These are phyloP conservation scores for Agrilus planipennis DNA, from an alignment of 1,140 invertebrate genomes.

Conservation along the genomic window DNA sequence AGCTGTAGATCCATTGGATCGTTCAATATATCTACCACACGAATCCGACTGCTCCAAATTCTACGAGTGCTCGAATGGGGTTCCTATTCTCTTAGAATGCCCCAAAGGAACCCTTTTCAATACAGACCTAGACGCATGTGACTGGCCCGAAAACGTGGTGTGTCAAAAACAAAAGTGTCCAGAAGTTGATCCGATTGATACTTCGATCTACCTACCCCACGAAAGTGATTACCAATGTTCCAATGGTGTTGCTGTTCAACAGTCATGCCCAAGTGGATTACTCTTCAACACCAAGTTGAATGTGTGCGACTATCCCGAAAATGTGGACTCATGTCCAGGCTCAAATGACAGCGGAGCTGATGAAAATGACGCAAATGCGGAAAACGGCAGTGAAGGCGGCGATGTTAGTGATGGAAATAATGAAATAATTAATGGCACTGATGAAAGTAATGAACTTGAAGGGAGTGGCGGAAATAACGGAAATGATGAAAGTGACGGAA, in stretches of 20 bases:
- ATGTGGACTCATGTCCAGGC: too few relatives aligned
- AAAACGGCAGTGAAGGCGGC: not conserved
- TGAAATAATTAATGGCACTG: too few relatives aligned
- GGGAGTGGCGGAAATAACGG: not conserved
- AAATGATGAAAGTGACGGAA: too few relatives aligned
- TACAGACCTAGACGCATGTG: not conserved
- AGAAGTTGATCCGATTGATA: too few relatives aligned
- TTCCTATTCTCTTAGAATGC: not conserved
- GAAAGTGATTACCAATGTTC: conserved; percentile 40
- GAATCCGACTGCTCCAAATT: conserved; percentile 6
- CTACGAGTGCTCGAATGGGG: conserved; percentile 1
- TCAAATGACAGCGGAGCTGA: conserved; percentile 21
- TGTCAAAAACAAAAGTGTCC: too few relatives aligned
- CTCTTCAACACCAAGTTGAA: conserved; percentile 1
- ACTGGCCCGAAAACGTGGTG: conserved; percentile 3
- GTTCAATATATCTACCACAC: too few relatives aligned
- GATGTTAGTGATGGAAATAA: not conserved
- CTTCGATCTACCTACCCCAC: too few relatives aligned
- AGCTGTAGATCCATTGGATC: too few relatives aligned
- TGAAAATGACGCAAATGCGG: too few relatives aligned
- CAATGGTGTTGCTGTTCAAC: conserved; percentile 27
- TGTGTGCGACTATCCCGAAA: conserved; percentile 28
- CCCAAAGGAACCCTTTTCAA: conserved; percentile 4
- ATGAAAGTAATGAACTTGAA: too few relatives aligned
- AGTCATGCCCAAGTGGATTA: conserved; percentile 1